Evolutionary conservation across 1,140 invertebrate species (phyloP).

Genomic region (Polyergus mexicanus): DNA sequence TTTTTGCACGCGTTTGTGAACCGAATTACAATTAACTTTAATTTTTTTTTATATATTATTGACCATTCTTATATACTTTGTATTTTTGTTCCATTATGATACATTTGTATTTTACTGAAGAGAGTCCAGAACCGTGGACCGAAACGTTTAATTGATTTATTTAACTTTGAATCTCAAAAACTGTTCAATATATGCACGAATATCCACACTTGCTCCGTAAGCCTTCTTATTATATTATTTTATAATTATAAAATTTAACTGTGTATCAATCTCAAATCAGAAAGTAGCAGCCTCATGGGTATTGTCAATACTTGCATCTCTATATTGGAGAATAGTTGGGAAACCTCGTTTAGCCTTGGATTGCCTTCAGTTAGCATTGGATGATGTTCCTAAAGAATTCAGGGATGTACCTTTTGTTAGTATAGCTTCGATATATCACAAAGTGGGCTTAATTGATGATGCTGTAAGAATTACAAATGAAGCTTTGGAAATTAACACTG

Average conservation of each 20-base stretch:
- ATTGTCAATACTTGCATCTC: conserved; percentile 88
- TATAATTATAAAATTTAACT: not conserved
- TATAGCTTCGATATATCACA: conserved; percentile 88
- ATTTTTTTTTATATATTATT: too few species aligned
- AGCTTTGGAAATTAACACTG: conserved; percentile 88
- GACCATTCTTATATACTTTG: too few species aligned
- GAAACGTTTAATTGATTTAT: too few species aligned
- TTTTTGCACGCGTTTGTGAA: too few species aligned
- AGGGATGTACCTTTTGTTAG: conserved; percentile 89
- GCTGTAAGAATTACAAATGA: conserved; percentile 87
- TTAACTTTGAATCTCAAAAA: too few species aligned
- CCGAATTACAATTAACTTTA: too few species aligned
- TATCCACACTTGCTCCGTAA: too few species aligned
- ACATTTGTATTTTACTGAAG: too few species aligned
- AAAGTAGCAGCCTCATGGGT: conserved; percentile 90
- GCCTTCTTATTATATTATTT: too few species aligned
- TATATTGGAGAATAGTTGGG: conserved; percentile 90
- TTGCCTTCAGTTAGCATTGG: conserved; percentile 88
- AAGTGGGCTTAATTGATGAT: conserved; percentile 89
- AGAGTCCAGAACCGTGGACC: too few species aligned
- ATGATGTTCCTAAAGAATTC: conserved; percentile 86
- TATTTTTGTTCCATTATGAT: too few species aligned
- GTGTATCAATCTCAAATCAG: conserved; percentile 80
- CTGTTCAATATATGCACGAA: too few species aligned
- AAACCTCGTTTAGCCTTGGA: conserved; percentile 89